These are phyloP conservation scores for Scyliorhinus canicula DNA, from an alignment of 2,797 vertebrate genomes.

Conservation along the genomic window DNA sequence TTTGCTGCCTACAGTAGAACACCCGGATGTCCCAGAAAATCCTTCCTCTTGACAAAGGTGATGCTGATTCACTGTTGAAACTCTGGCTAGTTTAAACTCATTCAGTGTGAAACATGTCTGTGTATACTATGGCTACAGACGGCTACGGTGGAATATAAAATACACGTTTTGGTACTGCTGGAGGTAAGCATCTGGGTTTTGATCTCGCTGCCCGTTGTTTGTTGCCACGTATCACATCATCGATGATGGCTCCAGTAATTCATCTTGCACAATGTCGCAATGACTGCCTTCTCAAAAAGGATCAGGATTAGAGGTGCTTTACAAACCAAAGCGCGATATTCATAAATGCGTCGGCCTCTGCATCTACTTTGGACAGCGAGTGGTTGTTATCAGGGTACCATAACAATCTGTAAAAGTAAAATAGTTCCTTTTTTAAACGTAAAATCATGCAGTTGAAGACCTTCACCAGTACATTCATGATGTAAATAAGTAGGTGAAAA, in stretches of 20 bases:
- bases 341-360: conserved; percentile 62
- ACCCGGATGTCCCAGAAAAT: background rate
- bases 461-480: background rate
- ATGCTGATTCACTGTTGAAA: background rate
- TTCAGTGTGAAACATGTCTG: background rate
- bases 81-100: background rate
- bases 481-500: background rate
- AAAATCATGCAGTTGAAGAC: background rate
- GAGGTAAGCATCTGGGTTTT: background rate
- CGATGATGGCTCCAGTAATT: background rate
- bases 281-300: background rate
- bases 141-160: background rate
- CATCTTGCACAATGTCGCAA: background rate
- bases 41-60: background rate
- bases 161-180: background rate
- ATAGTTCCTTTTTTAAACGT: background rate
- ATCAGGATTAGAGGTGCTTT: conserved; percentile 51
- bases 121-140: conserved; percentile 13
- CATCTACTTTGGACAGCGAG: conserved; percentile 62
- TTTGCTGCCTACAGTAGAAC: background rate
- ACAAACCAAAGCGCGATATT: conserved; percentile 67
- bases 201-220: background rate
- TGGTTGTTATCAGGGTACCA: conserved; percentile 75
- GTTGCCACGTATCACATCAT: background rate
- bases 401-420: conserved; percentile 67